Percentiles rank a stretch among this genome's conserved stretches.
Conservation (phyloP, 2,113 vertebrate species). For the Gnathonemus longibarbis region DNA sequence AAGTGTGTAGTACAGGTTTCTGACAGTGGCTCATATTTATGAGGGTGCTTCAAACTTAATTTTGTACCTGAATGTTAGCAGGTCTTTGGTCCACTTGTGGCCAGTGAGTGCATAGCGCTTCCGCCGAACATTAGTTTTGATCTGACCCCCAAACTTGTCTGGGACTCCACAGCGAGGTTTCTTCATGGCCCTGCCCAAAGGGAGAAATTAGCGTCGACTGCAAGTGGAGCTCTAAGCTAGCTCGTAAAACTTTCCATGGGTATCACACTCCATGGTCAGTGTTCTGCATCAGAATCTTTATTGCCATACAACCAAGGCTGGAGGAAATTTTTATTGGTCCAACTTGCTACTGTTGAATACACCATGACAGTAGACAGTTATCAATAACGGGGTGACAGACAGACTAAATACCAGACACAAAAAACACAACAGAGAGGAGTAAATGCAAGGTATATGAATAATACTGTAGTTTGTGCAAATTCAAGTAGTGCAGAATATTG, state of each 20-base stretch:
- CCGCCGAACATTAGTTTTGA: conserved; percentile 87
- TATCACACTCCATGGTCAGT: not conserved
- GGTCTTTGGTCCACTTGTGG: conserved; percentile 82
- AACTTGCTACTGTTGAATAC: not conserved
- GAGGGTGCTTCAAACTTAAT: not conserved
- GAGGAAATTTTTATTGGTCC: not conserved
- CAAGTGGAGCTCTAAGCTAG: not conserved
- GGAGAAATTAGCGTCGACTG: not conserved
- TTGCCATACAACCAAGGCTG: not conserved
- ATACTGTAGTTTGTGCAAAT: not conserved
- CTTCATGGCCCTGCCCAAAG: conserved; percentile 77
- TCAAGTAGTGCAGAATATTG: not conserved
- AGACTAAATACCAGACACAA: not conserved
- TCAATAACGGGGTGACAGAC: not conserved
- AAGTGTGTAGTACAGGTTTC: not conserved
- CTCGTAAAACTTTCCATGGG: not conserved
- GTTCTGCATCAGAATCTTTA: not conserved
- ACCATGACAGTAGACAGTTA: not conserved
- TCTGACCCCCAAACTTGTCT: conserved; percentile 82
- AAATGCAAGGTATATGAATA: not conserved
- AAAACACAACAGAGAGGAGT: not conserved
- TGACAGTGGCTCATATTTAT: not conserved
- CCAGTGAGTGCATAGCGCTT: conserved; percentile 87
- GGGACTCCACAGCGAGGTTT: conserved; percentile 90
- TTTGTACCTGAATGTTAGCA: conserved; percentile 83